Conservation (phyloP, 2,113 vertebrate genomes). For the Xenotilapia caudafasciata region DNA sequence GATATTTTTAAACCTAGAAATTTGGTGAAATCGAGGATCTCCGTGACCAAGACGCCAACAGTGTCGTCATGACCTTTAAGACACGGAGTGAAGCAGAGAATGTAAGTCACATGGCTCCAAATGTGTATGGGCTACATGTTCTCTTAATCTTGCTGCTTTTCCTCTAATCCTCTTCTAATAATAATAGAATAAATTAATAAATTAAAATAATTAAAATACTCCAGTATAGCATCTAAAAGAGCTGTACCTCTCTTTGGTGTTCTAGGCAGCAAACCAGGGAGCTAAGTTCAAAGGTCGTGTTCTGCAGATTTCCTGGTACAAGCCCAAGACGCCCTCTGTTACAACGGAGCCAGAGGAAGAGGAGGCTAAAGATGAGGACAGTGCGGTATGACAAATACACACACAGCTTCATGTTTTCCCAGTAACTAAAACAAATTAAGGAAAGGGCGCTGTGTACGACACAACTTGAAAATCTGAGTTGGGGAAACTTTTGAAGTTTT, state of each 20-base stretch:
- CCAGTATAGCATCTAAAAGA: neutral
- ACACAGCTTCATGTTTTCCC: neutral
- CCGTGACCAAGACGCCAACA: constrained; percentile 81
- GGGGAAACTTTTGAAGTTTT: constrained; percentile 9
- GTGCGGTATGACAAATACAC: constrained; percentile 17
- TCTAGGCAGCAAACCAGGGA: constrained; percentile 93
- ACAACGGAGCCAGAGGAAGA: constrained; percentile 90
- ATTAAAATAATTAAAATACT: neutral
- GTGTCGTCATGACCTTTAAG: constrained; percentile 84
- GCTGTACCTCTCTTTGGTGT: neutral
- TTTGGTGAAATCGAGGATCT: constrained; percentile 86
- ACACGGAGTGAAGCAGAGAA: constrained; percentile 85
- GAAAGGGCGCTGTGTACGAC: neutral
- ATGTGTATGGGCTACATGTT: neutral
- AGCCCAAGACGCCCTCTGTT: constrained; percentile 89
- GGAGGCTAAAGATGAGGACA: constrained; percentile 89
- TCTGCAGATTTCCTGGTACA: constrained; percentile 95
- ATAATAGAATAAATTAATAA: neutral
- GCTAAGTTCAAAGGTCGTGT: constrained; percentile 93
- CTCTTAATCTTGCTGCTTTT: too few species aligned
- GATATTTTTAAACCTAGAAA: constrained; percentile 64
- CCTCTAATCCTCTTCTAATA: neutral
- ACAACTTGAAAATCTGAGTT: neutral
- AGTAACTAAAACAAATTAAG: neutral
- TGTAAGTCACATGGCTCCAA: constrained; percentile 57